These are phyloP conservation scores for Leptinotarsa lineolata DNA, from an alignment of 1,140 invertebrate genomes.

Conservation along the genomic window DNA sequence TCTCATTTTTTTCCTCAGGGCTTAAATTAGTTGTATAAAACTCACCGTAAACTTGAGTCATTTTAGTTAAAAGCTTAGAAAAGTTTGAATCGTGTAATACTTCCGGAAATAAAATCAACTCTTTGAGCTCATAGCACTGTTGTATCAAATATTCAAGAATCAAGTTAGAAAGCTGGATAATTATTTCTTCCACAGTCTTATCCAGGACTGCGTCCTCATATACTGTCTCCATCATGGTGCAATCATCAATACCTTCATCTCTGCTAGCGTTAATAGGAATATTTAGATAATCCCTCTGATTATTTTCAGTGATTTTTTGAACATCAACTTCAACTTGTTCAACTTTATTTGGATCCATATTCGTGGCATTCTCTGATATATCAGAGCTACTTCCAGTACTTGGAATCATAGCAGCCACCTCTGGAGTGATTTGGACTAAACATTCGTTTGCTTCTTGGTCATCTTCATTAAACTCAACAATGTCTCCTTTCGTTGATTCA, in stretches of 20 bases:
- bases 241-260: slow-evolving; percentile 48
- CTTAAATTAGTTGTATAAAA: slow-evolving; percentile 38
- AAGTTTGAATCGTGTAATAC: slow-evolving; percentile 43
- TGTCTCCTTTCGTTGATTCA: slow-evolving; percentile 7
- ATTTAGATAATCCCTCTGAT: neutral
- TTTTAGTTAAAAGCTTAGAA: slow-evolving; percentile 42
- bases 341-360: neutral
- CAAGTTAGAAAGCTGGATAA: neutral
- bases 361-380: neutral
- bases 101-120: slow-evolving; percentile 52
- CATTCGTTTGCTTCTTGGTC: slow-evolving; percentile 30
- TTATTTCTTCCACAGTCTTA: slow-evolving; percentile 34
- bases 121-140: slow-evolving; percentile 47
- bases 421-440: slow-evolving; percentile 30
- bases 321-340: neutral
- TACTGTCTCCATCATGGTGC: slow-evolving; percentile 9
- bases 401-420: slow-evolving; percentile 15
- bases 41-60: slow-evolving; percentile 42
- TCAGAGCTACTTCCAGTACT: slow-evolving; percentile 20
- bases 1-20: slow-evolving; percentile 42
- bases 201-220: neutral
- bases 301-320: neutral
- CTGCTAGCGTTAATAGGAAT: slow-evolving; percentile 11
- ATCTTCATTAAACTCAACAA: slow-evolving; percentile 35
- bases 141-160: slow-evolving; percentile 49